These are phyloP conservation scores for Lasioglossum morio DNA, from an alignment of 2,888 invertebrate species.

Conservation along the genomic window DNA sequence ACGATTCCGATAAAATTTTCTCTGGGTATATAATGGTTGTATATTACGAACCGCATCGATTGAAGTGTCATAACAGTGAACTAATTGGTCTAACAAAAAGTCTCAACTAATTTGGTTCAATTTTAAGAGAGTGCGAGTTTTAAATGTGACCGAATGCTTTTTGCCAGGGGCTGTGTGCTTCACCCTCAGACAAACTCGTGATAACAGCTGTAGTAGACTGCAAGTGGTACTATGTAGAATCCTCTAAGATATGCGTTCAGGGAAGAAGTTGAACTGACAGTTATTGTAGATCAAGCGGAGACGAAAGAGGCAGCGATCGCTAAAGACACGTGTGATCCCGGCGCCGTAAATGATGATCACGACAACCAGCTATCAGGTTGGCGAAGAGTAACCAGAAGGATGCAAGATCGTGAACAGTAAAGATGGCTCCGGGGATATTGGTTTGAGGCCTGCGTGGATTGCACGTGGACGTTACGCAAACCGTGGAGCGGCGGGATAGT, in stretches of 20 bases:
- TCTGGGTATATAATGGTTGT: too few species aligned
- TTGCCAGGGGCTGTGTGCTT: neutral
- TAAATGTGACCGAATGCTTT: neutral
- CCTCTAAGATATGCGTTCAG: neutral
- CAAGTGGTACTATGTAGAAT: neutral
- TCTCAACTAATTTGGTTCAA: neutral
- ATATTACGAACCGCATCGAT: too few species aligned
- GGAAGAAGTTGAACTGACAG: neutral
- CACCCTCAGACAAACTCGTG: neutral
- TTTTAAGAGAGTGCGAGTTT: too few species aligned
- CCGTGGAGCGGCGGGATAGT: constrained; percentile 14
- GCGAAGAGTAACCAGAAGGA: neutral
- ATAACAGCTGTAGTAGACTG: neutral
- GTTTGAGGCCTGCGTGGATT: constrained; percentile 35
- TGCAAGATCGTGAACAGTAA: constrained; percentile 7
- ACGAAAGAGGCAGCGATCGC: neutral
- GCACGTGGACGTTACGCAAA: constrained; percentile 45
- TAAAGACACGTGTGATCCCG: constrained; percentile 6
- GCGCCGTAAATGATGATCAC: neutral
- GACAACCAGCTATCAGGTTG: neutral
- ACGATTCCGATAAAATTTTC: too few species aligned
- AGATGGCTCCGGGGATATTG: constrained; percentile 31
- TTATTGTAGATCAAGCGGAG: neutral
- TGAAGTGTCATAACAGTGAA: too few species aligned
- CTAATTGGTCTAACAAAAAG: too few species aligned